Evolutionary conservation across 2,797 vertebrate genomes (phyloP), one percentile per base, ranked within the genome.

Genomic region (Chaenodraco wilsoni): DNA sequence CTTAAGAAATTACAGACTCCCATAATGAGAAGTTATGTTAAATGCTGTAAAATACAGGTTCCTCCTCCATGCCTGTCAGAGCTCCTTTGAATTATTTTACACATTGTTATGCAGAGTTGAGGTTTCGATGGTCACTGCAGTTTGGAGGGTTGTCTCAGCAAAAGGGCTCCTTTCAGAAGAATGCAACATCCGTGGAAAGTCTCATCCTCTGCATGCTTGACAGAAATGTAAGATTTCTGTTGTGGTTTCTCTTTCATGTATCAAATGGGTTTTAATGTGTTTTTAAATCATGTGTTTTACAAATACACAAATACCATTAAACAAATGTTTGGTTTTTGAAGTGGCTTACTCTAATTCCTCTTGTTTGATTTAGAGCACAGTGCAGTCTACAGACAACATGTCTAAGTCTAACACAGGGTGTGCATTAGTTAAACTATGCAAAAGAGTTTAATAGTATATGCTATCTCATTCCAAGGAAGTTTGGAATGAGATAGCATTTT

Each of bases 1-100:
- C 84, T 62, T 65, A 67, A 84, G 83, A 92, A 94, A 94, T 93
- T 88, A 92, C 85, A 92, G 91, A 84, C 85, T 87, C 74, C 86
- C 71, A 88, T 93, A 94, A 94, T 94, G 89, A 94, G 93, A 93
- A 94, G 92, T 94, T 95, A 90, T 93, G 92, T 83, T 93, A 95
- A 95, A 93, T 85, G 89, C 92, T 89, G 89, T 93, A 95, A 95
- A 95, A 88, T 93, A 92, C 91, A 93, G 94, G 90, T 93, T 91
- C 83, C 85, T 88, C 66, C 81, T 92, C 84, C 82, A 82, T 82
- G 87, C 87, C 84, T 88, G 88, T 88, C 89, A 89, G 71, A 86
- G 82, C 76, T 83, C 81, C 76, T 89, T 90, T 90, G 85, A 92
- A 92, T 91, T 87, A 74, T 81, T 90, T 85, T 85, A 88, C 91